Evolutionary conservation across 2,888 invertebrate species (phyloP).

Genomic region (Liopterus haemorrhoidalis): DNA sequence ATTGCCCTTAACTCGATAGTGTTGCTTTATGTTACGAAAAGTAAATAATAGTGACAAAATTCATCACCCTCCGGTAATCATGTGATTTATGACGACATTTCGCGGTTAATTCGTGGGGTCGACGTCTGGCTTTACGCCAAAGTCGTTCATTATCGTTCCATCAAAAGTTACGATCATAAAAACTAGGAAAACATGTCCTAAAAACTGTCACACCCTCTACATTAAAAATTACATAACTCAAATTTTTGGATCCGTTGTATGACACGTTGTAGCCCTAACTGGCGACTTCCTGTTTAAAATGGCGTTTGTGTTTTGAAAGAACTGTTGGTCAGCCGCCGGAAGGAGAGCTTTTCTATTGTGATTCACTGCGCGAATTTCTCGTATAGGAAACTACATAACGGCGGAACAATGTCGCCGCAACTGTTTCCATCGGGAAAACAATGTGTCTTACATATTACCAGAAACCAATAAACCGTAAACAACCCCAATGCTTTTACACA

Average conservation of each 20-base stretch:
- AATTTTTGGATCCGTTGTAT: slow-evolving; percentile 42
- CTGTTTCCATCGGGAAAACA: too few species aligned
- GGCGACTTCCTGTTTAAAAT: slow-evolving; percentile 45
- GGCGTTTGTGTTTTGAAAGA: too few species aligned
- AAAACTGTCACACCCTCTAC: slow-evolving; percentile 24
- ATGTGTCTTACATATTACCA: too few species aligned
- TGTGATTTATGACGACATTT: slow-evolving; percentile 43
- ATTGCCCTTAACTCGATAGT: slow-evolving; percentile 32
- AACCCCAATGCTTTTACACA: too few species aligned
- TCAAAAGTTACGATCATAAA: slow-evolving; percentile 29
- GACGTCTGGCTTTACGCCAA: slow-evolving; percentile 33
- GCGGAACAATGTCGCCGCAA: too few species aligned
- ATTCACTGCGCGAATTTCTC: slow-evolving; percentile 28
- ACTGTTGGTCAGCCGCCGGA: background rate
- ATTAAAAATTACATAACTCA: slow-evolving; percentile 46
- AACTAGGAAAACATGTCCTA: slow-evolving; percentile 24
- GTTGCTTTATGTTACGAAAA: slow-evolving; percentile 37
- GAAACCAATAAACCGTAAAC: too few species aligned
- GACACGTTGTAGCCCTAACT: slow-evolving; percentile 43
- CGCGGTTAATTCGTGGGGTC: slow-evolving; percentile 43
- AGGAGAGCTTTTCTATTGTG: slow-evolving; percentile 22
- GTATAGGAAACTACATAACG: background rate
- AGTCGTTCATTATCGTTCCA: slow-evolving; percentile 33
- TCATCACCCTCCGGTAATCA: slow-evolving; percentile 44
- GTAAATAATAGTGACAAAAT: slow-evolving; percentile 43